Base-by-base conservation (phyloP, 2,113 vertebrate genomes). In the Cisticola juncidis region DNA sequence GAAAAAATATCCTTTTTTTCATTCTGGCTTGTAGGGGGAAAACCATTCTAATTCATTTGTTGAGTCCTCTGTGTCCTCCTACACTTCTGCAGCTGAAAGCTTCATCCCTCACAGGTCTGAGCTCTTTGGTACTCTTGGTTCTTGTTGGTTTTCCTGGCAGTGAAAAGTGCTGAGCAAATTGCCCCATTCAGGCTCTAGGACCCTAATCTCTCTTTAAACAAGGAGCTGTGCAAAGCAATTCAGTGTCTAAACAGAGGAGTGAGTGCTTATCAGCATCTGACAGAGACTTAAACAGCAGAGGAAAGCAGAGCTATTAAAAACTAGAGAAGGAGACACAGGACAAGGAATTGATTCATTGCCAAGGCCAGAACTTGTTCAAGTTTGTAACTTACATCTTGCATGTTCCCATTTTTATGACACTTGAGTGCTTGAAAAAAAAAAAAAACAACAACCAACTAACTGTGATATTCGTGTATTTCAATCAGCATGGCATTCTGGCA, bases 181-280 rank as follows among this genome's bases (percentile, higher is more conserved):
- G 56, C 60, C 79, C 47, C 44, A 44, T 83, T 93, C 47, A 53
- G 72, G 45, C 82, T 95, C 47, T 86, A 94, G 91, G 79, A 80
- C 76, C 60, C 44, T 91, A 90, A 95, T 94, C 88, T 88, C 85
- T 71, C 72, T 61, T 90, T 94, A 95, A 96, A 94, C 64, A 78
- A 90, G 90, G 90, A 83, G 66, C 92, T 84, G 82, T 92, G 71
- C 78, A 83, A 84, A 94, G 85, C 74, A 83, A 71, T 95, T 90
- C 84, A 42, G 68, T 83, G 60, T 94, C 92, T 95, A 35, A 94
- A 90, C 90, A 96, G 81, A 90, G 71, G 21, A 88, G 64, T 29
- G 47, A 91, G 91, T 78, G 83, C 83, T 83, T 86, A 24, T 94
- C 92, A 71, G 60, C 60, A 56, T 68, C 80, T 84, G 81, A 92